These are phyloP conservation scores for Odontomachus brunneus DNA, from an alignment of 1,140 invertebrate species.

Conservation along the genomic window DNA sequence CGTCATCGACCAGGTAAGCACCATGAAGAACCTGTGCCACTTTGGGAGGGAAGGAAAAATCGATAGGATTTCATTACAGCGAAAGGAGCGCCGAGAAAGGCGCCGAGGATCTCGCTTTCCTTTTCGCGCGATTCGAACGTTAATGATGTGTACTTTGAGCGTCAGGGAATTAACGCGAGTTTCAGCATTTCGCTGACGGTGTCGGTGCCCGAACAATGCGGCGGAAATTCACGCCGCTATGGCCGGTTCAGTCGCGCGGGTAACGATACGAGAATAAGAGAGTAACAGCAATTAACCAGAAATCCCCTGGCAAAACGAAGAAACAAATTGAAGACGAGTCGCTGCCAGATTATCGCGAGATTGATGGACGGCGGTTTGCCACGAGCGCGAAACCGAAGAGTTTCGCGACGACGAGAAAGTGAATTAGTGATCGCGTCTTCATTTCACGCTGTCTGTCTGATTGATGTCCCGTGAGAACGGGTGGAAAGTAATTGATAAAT, in stretches of 20 bases:
- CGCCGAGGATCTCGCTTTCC: neutral
- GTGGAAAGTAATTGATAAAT: neutral
- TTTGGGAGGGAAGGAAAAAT: conserved; percentile 82
- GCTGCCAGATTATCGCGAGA: neutral
- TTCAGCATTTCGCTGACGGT: neutral
- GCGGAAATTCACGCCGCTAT: neutral
- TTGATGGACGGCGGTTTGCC: neutral
- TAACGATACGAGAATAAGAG: neutral
- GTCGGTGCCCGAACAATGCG: neutral
- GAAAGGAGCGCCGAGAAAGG: conserved; percentile 5
- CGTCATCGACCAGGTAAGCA: conserved; percentile 92
- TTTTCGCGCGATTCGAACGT: conserved; percentile 11
- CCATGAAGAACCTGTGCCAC: conserved; percentile 95
- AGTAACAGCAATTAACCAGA: no score
- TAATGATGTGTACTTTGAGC: conserved; percentile 30
- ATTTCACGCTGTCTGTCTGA: neutral
- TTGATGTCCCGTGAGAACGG: neutral
- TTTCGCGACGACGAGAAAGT: no score
- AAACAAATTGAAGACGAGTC: neutral
- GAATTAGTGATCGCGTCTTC: neutral
- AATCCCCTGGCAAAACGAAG: neutral
- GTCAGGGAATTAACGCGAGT: neutral
- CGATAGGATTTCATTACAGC: conserved; percentile 36
- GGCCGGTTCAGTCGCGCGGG: no score
- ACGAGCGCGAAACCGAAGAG: neutral